Evolutionary conservation across 2,888 invertebrate genomes (phyloP).

Genomic region (Amiota communis): DNA sequence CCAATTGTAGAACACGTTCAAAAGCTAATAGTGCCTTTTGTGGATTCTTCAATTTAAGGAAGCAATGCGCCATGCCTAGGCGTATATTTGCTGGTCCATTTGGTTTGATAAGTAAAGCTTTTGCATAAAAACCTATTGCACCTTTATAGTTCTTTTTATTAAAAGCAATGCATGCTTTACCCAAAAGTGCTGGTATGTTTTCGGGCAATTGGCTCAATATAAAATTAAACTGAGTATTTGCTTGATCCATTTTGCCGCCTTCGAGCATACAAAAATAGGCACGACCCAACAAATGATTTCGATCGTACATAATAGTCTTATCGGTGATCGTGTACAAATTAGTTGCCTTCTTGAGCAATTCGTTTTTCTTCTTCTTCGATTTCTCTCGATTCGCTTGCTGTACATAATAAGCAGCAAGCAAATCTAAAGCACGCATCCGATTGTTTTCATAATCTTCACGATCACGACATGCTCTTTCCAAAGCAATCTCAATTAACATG

Average conservation of each 20-base stretch:
- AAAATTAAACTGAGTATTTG: conserved; percentile 99
- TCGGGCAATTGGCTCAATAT: conserved; percentile 95
- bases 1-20: conserved; percentile 93
- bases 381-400: conserved; percentile 96
- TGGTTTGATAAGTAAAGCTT: conserved; percentile 95
- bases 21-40: conserved; percentile 98
- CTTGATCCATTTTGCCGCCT: conserved; percentile 99
- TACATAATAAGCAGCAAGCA: conserved; percentile 98
- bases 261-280: conserved; percentile 98
- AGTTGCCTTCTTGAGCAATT: conserved; percentile 96
- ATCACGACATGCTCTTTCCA: conserved; percentile 87
- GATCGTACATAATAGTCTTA: conserved; percentile 99
- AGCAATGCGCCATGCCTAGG: conserved; percentile 98
- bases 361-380: conserved; percentile 93
- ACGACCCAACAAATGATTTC: conserved; percentile 97
- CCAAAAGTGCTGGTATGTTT: conserved; percentile 96
- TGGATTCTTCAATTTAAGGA: conserved; percentile 94
- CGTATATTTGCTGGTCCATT: conserved; percentile 97
- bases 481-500: conserved; percentile 91
- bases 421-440: conserved; percentile 97
- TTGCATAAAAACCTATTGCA: conserved; percentile 97
- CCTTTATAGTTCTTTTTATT: conserved; percentile 97
- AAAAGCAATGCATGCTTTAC: conserved; percentile 99
- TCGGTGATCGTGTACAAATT: conserved; percentile 98
- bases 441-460: conserved; percentile 95